Percentiles rank a stretch among this genome's conserved stretches.
These are phyloP conservation scores for Molothrus ater DNA, from an alignment of 2,797 vertebrate species.

Conservation along the genomic window DNA sequence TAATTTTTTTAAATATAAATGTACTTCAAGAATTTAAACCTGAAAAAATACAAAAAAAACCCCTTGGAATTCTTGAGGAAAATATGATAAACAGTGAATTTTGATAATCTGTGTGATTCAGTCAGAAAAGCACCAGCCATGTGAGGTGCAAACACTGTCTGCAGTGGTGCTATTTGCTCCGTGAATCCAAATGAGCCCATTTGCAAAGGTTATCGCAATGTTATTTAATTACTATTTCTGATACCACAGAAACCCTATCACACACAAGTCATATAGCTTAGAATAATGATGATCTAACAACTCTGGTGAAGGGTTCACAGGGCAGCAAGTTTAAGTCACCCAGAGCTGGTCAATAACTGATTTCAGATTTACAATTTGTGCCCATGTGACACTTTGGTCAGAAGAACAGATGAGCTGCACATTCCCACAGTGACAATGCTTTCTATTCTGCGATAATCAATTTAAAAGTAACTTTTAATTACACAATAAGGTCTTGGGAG, in stretches of 20 bases:
- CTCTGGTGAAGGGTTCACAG: background rate
- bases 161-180: background rate
- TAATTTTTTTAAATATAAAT: fast-evolving
- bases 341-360: background rate
- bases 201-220: background rate
- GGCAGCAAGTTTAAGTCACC: background rate
- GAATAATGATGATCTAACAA: background rate
- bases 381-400: background rate
- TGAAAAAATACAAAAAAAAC: background rate
- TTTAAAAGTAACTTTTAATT: background rate
- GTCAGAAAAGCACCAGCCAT: background rate
- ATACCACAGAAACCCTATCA: background rate
- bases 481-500: background rate
- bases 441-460: background rate
- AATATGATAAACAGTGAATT: background rate
- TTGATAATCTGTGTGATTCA: background rate
- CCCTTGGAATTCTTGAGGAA: background rate
- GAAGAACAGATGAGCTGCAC: background rate
- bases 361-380: background rate
- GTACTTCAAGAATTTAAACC: background rate
- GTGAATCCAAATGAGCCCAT: background rate
- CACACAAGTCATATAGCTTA: background rate
- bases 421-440: background rate
- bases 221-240: background rate
- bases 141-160: background rate